Base-by-base conservation (phyloP, 2,888 invertebrate species). In the Megalurothrips usitatus region DNA sequence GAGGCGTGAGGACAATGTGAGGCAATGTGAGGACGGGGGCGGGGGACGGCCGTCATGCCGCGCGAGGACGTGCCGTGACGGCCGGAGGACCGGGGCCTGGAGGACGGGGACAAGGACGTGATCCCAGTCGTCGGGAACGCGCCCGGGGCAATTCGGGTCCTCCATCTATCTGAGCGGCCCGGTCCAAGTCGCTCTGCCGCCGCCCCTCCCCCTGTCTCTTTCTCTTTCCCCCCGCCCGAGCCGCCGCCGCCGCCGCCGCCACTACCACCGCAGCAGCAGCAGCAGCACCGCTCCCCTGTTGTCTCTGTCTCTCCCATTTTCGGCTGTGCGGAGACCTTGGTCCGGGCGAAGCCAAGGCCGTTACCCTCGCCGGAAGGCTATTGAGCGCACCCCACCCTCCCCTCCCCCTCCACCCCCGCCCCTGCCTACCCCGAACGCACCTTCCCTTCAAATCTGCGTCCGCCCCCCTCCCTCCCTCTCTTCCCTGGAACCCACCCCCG, bases 341-440 rank as follows among this genome's bases (percentile, higher is more conserved):
- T 17, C 58, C 52, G 11, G 58, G 58, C 58, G 19, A 19, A n/a
- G 58, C 58, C 58, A 58, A n/a, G 68, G 68, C 68, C 68, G 68
- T 75, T 75, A 23, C 68, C 68, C 68, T 26, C 68, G 68, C 23
- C 68, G 68, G 68, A 10, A 26, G 68, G 68, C 68, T 75, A 75
- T 75, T 75, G 68, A 75, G 68, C 68, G 68, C 12, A 23, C 23
- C 68, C 68, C 68, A 12, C 23, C 68, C 68, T 11, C 23, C 68
- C 23, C 68, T 26, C 68, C 11, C 58, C 6, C 14, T 19, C 68
- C 26, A n/a, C 23, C 26, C 68, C 68, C 68, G 23, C 68, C 68
- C 68, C 23, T 23, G 19, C 63, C 52, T n/a, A 12, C 68, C 68
- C n/a, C 58, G 58, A 43, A 43, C 34, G 34, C 34, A 43, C 34